Conservation (phyloP, 2,797 vertebrate species). For the Lophura swinhoii region DNA sequence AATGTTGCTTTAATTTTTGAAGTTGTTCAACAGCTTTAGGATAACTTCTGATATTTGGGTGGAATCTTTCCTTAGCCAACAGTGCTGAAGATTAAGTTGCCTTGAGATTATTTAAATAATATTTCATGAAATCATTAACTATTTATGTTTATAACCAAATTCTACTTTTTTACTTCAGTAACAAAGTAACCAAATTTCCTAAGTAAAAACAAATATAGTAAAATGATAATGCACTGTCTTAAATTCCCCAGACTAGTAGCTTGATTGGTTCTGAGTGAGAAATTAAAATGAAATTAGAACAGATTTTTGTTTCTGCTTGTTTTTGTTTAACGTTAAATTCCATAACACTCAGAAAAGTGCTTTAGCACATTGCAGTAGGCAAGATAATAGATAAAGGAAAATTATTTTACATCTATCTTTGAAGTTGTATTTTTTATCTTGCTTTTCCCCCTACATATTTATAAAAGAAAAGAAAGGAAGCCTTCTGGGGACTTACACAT, state of each 20-base stretch:
- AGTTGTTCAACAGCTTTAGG: background rate
- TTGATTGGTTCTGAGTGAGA: constrained; percentile 34
- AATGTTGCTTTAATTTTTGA: background rate
- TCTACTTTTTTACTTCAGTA: background rate
- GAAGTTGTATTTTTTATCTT: background rate
- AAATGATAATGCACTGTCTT: background rate
- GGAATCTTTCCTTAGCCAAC: background rate
- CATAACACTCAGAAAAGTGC: background rate
- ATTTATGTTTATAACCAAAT: background rate
- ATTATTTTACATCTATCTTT: constrained; percentile 38
- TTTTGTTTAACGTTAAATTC: constrained; percentile 46
- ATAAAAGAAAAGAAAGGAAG: constrained; percentile 32
- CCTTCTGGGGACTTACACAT: constrained; percentile 19
- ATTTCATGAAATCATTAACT: background rate
- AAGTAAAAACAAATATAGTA: background rate
- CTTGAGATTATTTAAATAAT: background rate
- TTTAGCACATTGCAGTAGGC: background rate
- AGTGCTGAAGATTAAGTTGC: background rate
- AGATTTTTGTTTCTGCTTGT: constrained; percentile 39
- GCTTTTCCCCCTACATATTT: background rate
- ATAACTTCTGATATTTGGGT: background rate
- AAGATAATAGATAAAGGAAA: constrained; percentile 43
- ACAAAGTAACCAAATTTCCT: background rate
- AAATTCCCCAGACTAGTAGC: constrained; percentile 14
- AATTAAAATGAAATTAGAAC: constrained; percentile 53